phyloP scores from a whole-genome alignment of 2,113 vertebrate species.

The Limnothrissa miodon region DNA sequence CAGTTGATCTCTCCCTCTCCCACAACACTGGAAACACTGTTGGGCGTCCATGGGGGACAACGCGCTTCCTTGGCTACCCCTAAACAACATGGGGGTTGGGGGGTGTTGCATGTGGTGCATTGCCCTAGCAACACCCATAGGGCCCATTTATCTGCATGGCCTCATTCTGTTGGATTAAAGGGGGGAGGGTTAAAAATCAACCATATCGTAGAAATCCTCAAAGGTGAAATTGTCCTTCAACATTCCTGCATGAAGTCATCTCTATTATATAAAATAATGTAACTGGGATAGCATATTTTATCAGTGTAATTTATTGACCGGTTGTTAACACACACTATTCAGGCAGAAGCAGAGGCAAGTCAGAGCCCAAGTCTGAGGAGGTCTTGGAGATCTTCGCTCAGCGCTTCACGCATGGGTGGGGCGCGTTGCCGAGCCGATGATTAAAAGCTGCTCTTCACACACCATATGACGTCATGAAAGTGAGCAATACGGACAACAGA shows the following conservation, averaged over 20 bases:
- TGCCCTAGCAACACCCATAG: not conserved
- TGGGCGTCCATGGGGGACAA: not conserved
- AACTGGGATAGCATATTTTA: not conserved
- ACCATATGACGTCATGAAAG: conserved; percentile 7
- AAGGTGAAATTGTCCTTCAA: conserved; percentile 7
- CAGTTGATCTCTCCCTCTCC: conserved; percentile 10
- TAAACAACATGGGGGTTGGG: not conserved
- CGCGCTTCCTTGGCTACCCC: not conserved
- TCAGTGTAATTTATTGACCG: conserved; percentile 21
- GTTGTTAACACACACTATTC: not conserved
- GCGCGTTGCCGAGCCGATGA: not conserved
- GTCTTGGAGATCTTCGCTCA: not conserved
- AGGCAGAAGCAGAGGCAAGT: not conserved
- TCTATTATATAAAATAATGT: not conserved
- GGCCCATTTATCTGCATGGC: conserved; percentile 2
- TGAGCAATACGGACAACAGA: conserved; percentile 22
- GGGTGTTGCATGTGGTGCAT: not conserved
- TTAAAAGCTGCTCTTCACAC: conserved; percentile 9
- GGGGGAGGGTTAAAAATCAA: not conserved
- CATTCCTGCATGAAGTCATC: conserved; percentile 1
- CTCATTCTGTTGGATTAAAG: conserved; percentile 8
- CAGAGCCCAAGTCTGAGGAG: not conserved
- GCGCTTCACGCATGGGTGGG: not conserved
- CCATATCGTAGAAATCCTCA: not conserved
- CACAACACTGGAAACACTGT: conserved; percentile 34